Evolutionary conservation across 2,113 vertebrate species (phyloP).

Genomic region (Hippocampus guttulatus): DNA sequence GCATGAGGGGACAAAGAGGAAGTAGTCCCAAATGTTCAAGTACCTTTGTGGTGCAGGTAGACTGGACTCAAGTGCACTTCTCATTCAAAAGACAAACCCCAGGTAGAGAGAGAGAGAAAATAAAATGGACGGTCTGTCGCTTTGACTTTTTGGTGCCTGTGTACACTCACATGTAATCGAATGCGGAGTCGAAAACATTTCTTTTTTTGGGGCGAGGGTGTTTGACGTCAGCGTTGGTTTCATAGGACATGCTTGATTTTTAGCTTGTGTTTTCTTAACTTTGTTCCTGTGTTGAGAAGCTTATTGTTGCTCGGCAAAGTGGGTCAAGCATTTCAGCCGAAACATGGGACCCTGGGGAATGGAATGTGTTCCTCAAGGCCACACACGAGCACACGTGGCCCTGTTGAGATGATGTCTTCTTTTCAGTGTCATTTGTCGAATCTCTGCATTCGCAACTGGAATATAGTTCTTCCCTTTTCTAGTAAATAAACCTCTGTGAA

Average conservation of each 20-base stretch:
- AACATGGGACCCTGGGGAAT: slow-evolving; percentile 25
- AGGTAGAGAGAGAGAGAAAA: neutral
- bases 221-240: slow-evolving; percentile 3
- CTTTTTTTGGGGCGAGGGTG: neutral
- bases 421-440: neutral
- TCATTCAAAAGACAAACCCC: neutral
- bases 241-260: slow-evolving; percentile 7
- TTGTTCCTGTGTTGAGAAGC: slow-evolving; percentile 27
- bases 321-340: slow-evolving; percentile 35
- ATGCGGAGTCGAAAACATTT: neutral
- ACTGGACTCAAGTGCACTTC: neutral
- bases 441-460: slow-evolving; percentile 15
- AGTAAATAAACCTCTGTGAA: slow-evolving; percentile 30
- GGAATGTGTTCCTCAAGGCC: slow-evolving; percentile 52
- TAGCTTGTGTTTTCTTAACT: slow-evolving; percentile 28
- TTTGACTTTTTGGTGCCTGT: neutral
- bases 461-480: slow-evolving; percentile 10
- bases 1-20: slow-evolving; percentile 43
- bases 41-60: slow-evolving; percentile 7
- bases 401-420: neutral
- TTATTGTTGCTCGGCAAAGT: slow-evolving; percentile 36
- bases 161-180: neutral
- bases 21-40: slow-evolving; percentile 45
- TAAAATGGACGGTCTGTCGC: neutral
- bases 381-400: slow-evolving; percentile 20